Evolutionary conservation across 2,888 invertebrate genomes (phyloP).

Genomic region (Drosophila pseudotakahashii): DNA sequence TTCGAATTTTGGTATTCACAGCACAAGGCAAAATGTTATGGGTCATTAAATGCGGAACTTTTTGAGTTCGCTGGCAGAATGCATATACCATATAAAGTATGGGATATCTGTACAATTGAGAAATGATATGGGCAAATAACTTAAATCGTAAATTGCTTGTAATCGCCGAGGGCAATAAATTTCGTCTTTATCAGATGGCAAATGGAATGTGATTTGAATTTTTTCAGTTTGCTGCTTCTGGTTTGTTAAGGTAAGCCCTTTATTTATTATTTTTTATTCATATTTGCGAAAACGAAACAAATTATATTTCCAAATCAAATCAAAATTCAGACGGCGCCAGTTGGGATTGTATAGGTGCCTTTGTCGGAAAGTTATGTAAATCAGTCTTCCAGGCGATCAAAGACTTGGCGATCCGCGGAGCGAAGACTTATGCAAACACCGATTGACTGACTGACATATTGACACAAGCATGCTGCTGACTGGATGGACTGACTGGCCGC

Average conservation of each 20-base stretch:
- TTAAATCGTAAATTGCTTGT: conserved; percentile 74
- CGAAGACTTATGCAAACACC: conserved; percentile 71
- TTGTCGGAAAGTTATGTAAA: conserved; percentile 76
- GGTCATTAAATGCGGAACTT: conserved; percentile 68
- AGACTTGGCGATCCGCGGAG: conserved; percentile 42
- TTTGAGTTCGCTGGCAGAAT: conserved; percentile 34
- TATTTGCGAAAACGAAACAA: conserved; percentile 51
- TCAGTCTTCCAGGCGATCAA: conserved; percentile 57
- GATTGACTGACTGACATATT: conserved; percentile 75
- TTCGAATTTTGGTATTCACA: conserved; percentile 57
- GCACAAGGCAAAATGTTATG: conserved; percentile 57
- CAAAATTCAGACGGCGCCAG: conserved; percentile 77
- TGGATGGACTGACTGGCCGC: conserved; percentile 50
- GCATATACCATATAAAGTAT: conserved; percentile 23
- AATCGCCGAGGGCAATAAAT: conserved; percentile 72
- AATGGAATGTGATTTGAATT: conserved; percentile 56
- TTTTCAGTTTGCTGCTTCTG: conserved; percentile 14
- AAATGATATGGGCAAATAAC: conserved; percentile 63
- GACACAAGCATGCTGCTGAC: conserved; percentile 70
- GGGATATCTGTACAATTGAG: conserved; percentile 31
- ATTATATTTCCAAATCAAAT: conserved; percentile 52
- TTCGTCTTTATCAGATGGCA: conserved; percentile 69
- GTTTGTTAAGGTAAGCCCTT: conserved; percentile 44
- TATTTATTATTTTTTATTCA: conserved; percentile 61
- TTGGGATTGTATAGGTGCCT: conserved; percentile 41